Evolutionary conservation across 2,888 invertebrate genomes (phyloP).

Genomic region (Amiota minor): DNA sequence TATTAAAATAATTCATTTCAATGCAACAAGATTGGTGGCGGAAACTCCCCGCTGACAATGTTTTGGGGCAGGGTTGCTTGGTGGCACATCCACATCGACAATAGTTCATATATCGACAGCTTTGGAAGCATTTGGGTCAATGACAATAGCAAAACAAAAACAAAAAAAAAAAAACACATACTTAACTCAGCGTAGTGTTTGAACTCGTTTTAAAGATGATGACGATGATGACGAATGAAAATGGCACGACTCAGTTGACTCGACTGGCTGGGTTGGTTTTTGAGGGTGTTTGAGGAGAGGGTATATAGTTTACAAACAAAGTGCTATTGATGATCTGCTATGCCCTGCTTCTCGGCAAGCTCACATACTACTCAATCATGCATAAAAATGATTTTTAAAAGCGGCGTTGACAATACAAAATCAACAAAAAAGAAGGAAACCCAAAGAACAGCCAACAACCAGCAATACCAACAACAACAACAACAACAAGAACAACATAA

Average conservation of each 20-base stretch:
- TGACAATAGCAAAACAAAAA: slow-evolving; percentile 50
- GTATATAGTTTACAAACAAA: too few relatives aligned
- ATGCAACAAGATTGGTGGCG: slow-evolving; percentile 1
- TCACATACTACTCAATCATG: slow-evolving; percentile 17
- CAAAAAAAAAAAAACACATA: slow-evolving; percentile 50
- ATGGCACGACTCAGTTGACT: not conserved
- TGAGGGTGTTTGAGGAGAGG: too few relatives aligned
- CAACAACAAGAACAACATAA: not conserved
- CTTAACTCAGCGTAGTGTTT: slow-evolving; percentile 31
- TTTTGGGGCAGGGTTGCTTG: not conserved
- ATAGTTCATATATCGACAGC: not conserved
- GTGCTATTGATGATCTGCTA: too few relatives aligned
- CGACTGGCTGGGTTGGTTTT: too few relatives aligned
- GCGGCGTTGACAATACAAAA: slow-evolving; percentile 22
- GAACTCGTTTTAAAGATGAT: slow-evolving; percentile 31
- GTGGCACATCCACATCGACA: not conserved
- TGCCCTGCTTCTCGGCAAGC: too few relatives aligned
- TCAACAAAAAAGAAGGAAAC: not conserved
- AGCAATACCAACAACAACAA: not conserved
- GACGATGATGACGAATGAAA: slow-evolving; percentile 9
- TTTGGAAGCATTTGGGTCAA: slow-evolving; percentile 62
- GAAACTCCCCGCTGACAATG: not conserved
- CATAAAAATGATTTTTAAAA: slow-evolving; percentile 28
- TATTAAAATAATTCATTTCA: not conserved
- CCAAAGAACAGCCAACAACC: not conserved